Conservation (phyloP, 2,888 invertebrate genomes). For the Stegana nigrithorax region DNA sequence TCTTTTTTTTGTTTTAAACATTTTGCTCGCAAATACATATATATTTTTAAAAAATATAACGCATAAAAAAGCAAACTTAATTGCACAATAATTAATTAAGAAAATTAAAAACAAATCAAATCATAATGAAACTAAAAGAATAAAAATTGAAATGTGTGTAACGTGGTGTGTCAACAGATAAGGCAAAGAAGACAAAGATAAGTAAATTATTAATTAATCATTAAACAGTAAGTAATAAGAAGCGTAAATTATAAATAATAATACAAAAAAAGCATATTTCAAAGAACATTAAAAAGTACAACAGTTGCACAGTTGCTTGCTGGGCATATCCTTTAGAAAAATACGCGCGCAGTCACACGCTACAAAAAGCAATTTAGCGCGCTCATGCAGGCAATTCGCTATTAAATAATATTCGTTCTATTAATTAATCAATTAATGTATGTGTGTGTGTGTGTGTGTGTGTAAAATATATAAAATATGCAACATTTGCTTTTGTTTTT, state of each 20-base stretch:
- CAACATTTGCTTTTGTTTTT: constrained; percentile 20
- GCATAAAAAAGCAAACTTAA: constrained; percentile 37
- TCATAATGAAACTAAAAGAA: constrained; percentile 9
- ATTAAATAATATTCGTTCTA: constrained; percentile 15
- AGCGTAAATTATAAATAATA: constrained; percentile 13
- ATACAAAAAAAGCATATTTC: constrained; percentile 16
- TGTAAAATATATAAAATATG: neutral
- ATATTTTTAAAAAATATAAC: constrained; percentile 45
- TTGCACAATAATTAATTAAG: constrained; percentile 7
- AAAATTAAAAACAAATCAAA: too few relatives aligned
- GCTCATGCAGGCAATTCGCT: constrained; percentile 4
- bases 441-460: constrained; percentile 15
- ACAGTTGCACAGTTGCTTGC: too few relatives aligned
- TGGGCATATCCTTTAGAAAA: constrained; percentile 8
- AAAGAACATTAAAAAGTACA: neutral
- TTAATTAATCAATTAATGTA: constrained; percentile 45
- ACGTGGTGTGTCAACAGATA: neutral
- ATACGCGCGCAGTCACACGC: neutral
- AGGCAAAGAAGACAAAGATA: too few relatives aligned
- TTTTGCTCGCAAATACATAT: constrained; percentile 28
- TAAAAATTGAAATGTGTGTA: neutral
- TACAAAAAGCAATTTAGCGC: neutral
- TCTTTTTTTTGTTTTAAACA: too few relatives aligned
- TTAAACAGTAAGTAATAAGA: neutral
- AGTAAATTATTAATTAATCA: too few relatives aligned